A percentile compares a stretch with the other conserved stretches of the same genome.
These are phyloP conservation scores for Mamestra configurata DNA, from an alignment of 1,140 invertebrate genomes.

Conservation along the genomic window DNA sequence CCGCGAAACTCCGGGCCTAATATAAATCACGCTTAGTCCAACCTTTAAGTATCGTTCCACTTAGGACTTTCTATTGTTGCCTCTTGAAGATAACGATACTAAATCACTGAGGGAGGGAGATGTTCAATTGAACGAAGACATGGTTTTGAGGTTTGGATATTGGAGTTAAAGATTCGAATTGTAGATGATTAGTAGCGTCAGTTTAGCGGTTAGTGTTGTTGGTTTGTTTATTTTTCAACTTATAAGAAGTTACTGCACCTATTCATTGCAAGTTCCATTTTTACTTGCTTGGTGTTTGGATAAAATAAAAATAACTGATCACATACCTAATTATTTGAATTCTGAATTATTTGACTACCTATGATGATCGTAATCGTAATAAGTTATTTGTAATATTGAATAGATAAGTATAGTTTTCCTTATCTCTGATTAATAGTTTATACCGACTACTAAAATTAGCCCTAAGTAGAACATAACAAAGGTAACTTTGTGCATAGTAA, in stretches of 20 bases:
- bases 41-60: slow-evolving; percentile 63
- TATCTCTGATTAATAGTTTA: background rate
- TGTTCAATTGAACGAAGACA: slow-evolving; percentile 41
- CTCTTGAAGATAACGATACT: slow-evolving; percentile 49
- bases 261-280: too few relatives aligned
- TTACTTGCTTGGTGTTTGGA: too few relatives aligned
- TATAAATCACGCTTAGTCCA: slow-evolving; percentile 80
- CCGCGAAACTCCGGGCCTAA: slow-evolving; percentile 69
- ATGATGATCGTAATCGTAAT: too few relatives aligned
- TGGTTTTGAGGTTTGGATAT: slow-evolving; percentile 9
- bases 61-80: slow-evolving; percentile 60
- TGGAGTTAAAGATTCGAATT: background rate
- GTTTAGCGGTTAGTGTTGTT: background rate
- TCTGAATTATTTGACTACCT: too few relatives aligned
- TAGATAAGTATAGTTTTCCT: too few relatives aligned
- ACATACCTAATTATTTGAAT: too few relatives aligned
- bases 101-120: background rate
- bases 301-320: too few relatives aligned
- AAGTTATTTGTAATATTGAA: background rate
- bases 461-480: slow-evolving; percentile 26
- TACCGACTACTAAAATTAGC: background rate
- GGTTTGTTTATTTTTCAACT: background rate
- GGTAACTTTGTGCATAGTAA: slow-evolving; percentile 53
- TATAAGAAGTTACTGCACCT: too few relatives aligned
- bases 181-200: background rate